These are phyloP conservation scores for Coreoperca whiteheadi DNA, from an alignment of 2,113 vertebrate species.

Conservation along the genomic window DNA sequence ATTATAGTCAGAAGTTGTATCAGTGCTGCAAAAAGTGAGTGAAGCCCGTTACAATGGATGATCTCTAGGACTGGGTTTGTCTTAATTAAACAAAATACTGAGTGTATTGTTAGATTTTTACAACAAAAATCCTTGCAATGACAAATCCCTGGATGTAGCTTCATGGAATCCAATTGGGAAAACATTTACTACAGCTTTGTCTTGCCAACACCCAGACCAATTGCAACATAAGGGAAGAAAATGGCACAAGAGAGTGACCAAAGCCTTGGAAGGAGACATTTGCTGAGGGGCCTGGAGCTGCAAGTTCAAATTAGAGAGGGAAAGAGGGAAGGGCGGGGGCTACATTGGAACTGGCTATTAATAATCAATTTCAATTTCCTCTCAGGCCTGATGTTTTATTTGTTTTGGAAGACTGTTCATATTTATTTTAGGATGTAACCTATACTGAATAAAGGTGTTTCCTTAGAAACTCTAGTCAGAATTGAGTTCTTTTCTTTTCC, in stretches of 20 bases:
- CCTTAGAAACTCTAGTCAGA: background rate
- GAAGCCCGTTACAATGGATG: slow-evolving; percentile 21
- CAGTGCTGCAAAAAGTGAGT: slow-evolving; percentile 14
- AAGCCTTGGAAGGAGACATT: slow-evolving; percentile 4
- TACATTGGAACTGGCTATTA: slow-evolving; percentile 26
- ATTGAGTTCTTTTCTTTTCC: background rate
- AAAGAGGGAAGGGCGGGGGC: slow-evolving; percentile 5
- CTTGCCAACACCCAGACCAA: background rate
- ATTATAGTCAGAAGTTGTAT: slow-evolving; percentile 14
- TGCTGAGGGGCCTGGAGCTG: slow-evolving; percentile 12
- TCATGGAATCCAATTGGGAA: background rate
- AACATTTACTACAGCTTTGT: background rate
- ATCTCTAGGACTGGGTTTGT: slow-evolving; percentile 7
- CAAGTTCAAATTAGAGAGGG: slow-evolving; percentile 22
- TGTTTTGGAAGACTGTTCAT: slow-evolving; percentile 15
- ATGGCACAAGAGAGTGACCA: slow-evolving; percentile 12
- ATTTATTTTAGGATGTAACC: background rate
- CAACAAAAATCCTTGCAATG: background rate
- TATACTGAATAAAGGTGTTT: slow-evolving; percentile 1
- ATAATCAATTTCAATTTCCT: slow-evolving; percentile 65
- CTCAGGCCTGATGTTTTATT: slow-evolving; percentile 33
- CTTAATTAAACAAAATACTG: slow-evolving; percentile 10
- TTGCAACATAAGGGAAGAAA: background rate
- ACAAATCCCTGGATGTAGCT: slow-evolving; percentile 12
- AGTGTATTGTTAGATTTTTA: background rate